Evolutionary conservation across 2,888 invertebrate genomes (phyloP).

Genomic region (Uropetala carovei): DNA sequence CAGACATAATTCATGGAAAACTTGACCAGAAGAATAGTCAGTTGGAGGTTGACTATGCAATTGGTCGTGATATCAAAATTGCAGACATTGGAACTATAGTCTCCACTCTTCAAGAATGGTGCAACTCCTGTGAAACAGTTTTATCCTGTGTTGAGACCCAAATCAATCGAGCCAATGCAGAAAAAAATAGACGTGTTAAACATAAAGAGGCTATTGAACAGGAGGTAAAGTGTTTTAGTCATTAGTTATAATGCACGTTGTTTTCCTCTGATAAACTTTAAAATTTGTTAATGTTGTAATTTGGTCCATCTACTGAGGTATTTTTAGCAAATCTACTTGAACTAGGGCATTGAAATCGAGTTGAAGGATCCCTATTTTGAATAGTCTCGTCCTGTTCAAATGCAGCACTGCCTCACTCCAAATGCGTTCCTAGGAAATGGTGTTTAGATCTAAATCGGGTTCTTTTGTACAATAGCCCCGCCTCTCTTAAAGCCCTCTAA

Average conservation of each 20-base stretch:
- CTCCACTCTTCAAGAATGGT: conserved; percentile 91
- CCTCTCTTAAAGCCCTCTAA: too few relatives aligned
- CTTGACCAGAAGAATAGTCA: conserved; percentile 96
- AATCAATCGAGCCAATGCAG: conserved; percentile 89
- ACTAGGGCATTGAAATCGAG: too few relatives aligned
- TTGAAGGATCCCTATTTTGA: too few relatives aligned
- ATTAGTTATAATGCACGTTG: conserved; percentile 26
- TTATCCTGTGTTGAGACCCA: conserved; percentile 93
- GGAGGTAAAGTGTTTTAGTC: conserved; percentile 80
- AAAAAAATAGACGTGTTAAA: conserved; percentile 87
- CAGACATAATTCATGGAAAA: conserved; percentile 96
- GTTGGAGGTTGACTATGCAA: conserved; percentile 94
- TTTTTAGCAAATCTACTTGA: too few relatives aligned
- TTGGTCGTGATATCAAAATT: conserved; percentile 93
- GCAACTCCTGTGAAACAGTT: conserved; percentile 92
- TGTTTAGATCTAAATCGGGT: too few relatives aligned
- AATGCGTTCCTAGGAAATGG: too few relatives aligned
- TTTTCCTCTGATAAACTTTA: too few relatives aligned
- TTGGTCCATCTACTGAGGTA: too few relatives aligned
- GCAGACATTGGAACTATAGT: conserved; percentile 90
- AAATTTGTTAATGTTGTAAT: too few relatives aligned
- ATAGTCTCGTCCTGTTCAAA: too few relatives aligned
- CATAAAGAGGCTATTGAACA: conserved; percentile 90
- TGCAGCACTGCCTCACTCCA: too few relatives aligned
- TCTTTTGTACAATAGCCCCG: too few relatives aligned